Evolutionary conservation across 2,888 invertebrate species (phyloP).

Genomic region (Ephialtes manifestator): DNA sequence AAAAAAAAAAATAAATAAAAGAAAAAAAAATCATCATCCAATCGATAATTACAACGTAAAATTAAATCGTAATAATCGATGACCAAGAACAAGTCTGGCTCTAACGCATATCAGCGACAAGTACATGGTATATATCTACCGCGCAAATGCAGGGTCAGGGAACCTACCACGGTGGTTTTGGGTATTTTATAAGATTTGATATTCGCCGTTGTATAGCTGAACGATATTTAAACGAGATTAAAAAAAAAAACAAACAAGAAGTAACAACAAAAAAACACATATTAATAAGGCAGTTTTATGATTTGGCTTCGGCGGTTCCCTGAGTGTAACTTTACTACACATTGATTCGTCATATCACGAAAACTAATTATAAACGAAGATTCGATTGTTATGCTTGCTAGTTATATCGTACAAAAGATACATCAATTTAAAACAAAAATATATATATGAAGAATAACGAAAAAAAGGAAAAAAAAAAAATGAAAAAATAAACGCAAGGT

Average conservation of each 20-base stretch:
- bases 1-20: background rate
- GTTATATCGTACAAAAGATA: constrained; percentile 72
- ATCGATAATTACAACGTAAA: constrained; percentile 58
- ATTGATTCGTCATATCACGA: constrained; percentile 84
- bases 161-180: constrained; percentile 82
- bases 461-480: constrained; percentile 72
- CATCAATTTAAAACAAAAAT: constrained; percentile 74
- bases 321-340: constrained; percentile 81
- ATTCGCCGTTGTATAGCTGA: constrained; percentile 83
- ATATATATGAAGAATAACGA: constrained; percentile 75
- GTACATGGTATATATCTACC: constrained; percentile 72
- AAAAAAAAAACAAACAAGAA: constrained; percentile 4
- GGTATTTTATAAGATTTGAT: constrained; percentile 86
- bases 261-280: constrained; percentile 64
- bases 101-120: constrained; percentile 84
- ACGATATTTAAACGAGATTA: constrained; percentile 41
- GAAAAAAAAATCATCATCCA: constrained; percentile 53
- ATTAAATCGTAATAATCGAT: constrained; percentile 56
- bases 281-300: constrained; percentile 77
- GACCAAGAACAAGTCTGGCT: constrained; percentile 85
- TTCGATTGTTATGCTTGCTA: constrained; percentile 84
- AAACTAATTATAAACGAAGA: constrained; percentile 76
- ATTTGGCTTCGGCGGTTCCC: constrained; percentile 81
- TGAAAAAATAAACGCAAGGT: constrained; percentile 70
- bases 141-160: constrained; percentile 76